Conservation (phyloP, 1,140 invertebrate genomes). For the Drosophila rufa region DNA sequence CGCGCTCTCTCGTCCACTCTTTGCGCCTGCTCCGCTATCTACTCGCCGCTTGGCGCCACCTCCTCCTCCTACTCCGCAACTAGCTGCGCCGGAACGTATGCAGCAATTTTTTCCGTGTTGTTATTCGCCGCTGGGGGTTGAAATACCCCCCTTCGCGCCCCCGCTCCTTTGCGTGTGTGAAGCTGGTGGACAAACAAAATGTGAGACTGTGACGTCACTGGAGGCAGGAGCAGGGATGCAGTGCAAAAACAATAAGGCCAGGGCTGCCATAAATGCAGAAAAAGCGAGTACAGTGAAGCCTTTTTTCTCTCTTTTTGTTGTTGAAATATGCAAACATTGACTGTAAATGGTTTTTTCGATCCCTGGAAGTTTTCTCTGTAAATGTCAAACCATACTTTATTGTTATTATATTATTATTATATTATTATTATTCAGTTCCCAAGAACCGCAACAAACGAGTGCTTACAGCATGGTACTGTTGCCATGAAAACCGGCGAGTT, state of each 20-base stretch:
- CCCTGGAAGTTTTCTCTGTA: too few species aligned
- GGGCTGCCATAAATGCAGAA: neutral
- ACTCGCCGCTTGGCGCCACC: conserved; percentile 42
- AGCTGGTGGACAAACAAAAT: conserved; percentile 13
- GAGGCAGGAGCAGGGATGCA: conserved; percentile 17
- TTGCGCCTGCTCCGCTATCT: conserved; percentile 41
- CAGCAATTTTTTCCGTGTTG: conserved; percentile 48
- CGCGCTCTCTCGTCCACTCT: conserved; percentile 2
- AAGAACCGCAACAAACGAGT: too few species aligned
- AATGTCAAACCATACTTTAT: too few species aligned
- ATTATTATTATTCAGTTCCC: too few species aligned
- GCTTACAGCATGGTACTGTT: too few species aligned
- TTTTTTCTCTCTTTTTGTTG: too few species aligned
- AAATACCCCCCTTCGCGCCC: conserved; percentile 24
- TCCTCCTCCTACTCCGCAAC: neutral
- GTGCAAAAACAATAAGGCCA: conserved; percentile 2
- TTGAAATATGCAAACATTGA: too few species aligned
- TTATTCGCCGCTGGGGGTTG: conserved; percentile 54
- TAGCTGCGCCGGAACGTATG: conserved; percentile 44
- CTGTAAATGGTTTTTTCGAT: too few species aligned
- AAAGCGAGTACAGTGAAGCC: too few species aligned
- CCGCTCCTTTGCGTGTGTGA: neutral
- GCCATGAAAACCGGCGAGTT: too few species aligned
- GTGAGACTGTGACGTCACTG: conserved; percentile 20
- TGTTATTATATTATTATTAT: too few species aligned